These are phyloP conservation scores for Dendrocincla fuliginosa DNA, from an alignment of 2,797 vertebrate species.

Conservation along the genomic window DNA sequence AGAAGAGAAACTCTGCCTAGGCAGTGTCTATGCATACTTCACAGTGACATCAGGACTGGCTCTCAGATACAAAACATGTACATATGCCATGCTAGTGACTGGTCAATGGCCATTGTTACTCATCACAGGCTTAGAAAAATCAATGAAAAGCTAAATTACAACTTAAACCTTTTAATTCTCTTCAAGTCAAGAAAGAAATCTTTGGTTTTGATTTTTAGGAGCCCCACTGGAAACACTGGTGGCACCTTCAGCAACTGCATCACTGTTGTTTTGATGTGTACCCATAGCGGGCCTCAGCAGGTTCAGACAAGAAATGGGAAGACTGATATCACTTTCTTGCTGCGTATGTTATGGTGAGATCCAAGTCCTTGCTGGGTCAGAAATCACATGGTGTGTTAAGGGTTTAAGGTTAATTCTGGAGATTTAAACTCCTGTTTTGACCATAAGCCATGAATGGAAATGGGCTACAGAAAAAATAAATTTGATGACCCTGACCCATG, in stretches of 20 bases:
- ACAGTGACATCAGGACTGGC: not conserved
- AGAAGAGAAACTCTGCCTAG: not conserved
- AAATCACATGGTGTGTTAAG: slow-evolving; percentile 1
- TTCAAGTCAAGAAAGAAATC: not conserved
- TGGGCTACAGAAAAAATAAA: not conserved
- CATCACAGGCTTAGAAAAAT: not conserved
- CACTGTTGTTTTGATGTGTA: not conserved
- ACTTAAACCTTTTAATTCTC: not conserved
- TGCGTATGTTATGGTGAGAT: not conserved
- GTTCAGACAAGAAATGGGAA: not conserved
- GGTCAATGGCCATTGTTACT: not conserved
- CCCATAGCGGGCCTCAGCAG: not conserved
- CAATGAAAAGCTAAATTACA: not conserved
- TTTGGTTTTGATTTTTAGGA: not conserved
- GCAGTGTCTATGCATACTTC: not conserved
- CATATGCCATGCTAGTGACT: not conserved
- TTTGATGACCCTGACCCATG: not conserved
- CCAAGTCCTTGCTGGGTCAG: not conserved
- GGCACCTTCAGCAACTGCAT: not conserved
- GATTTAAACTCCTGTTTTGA: not conserved
- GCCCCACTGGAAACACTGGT: not conserved
- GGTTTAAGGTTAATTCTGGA: not conserved
- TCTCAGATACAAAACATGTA: not conserved
- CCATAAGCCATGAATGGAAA: not conserved
- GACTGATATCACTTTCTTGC: not conserved